phyloP scores from a whole-genome alignment of 2,888 invertebrate species.

The Oscheius sp. region DNA sequence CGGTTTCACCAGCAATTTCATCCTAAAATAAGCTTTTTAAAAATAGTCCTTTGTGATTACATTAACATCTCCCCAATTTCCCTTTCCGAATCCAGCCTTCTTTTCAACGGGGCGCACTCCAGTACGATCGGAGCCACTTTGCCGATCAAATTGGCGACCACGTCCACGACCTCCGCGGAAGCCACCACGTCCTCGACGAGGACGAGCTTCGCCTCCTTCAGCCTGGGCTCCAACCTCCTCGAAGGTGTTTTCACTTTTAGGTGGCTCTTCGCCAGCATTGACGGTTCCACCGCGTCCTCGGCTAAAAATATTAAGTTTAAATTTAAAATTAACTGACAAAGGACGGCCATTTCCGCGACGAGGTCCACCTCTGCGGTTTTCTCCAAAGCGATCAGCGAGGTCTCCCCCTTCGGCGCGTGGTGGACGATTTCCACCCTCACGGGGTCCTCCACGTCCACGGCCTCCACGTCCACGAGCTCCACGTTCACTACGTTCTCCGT shows the following conservation, averaged over 20 bases:
- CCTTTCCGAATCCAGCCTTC: conserved; percentile 71
- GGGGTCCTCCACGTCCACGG: conserved; percentile 35
- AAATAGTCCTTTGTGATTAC: background rate
- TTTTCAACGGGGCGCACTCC: conserved; percentile 61
- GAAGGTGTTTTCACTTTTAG: conserved; percentile 33
- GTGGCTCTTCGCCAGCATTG: conserved; percentile 32
- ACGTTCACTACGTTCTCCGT: conserved; percentile 42
- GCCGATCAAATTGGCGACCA: conserved; percentile 61
- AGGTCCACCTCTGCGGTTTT: conserved; percentile 43
- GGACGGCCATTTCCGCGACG: conserved; percentile 49
- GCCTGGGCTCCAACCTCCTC: conserved; percentile 5
- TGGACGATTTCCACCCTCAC: conserved; percentile 34
- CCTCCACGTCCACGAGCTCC: conserved; percentile 60
- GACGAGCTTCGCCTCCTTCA: conserved; percentile 25
- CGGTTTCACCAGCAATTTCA: conserved; percentile 62
- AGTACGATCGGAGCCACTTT: conserved; percentile 64
- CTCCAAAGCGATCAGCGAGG: conserved; percentile 39
- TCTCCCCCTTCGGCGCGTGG: conserved; percentile 35
- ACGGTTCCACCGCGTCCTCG: conserved; percentile 49
- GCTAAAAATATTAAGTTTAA: conserved; percentile 34
- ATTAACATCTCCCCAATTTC: conserved; percentile 67
- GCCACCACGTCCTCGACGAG: conserved; percentile 43
- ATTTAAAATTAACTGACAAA: conserved; percentile 16
- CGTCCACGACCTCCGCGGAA: conserved; percentile 46
- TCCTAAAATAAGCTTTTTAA: conserved; percentile 37